Base-by-base conservation (phyloP, 2,888 invertebrate genomes). In the Cantharis rufa region DNA sequence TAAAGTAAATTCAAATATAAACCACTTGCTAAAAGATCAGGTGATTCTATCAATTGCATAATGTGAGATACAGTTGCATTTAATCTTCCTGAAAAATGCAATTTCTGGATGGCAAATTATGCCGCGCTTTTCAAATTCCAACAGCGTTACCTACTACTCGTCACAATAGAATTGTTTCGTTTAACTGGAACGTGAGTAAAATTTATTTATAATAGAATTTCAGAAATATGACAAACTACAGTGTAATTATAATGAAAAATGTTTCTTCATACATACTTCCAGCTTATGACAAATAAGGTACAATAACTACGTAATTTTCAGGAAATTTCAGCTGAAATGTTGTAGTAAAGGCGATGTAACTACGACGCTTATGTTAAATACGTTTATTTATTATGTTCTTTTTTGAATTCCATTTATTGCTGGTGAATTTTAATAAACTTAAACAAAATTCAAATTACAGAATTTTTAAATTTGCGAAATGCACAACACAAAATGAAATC, bases 121-220 rank as follows among this genome's bases (percentile, higher is more conserved):
- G 48, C 48, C 48, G n/a, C n/a, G n/a, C 48, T 48, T n/a, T 48
- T 48, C 13, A 48, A 73, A 77, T 73, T 73, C 74, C 62, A 77
- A 48, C 62, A 71, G 48, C 27, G 73, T 71, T 77, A 77, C 72
- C 76, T 76, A 72, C 64, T 63, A 72, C 24, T 70, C 66, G 73
- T 70, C 76, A 76, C 76, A 76, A 77, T 69, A 74, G 68, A 74
- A 77, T 74, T 74, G 74, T 74, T 74, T 72, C 74, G 74, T 77
- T 75, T 77, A 75, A 77, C 69, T 70, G 69, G 61, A 72, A 72
- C 77, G 72, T 72, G 77, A 77, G 75, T 32, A 75, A 77, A 77
- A 77, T 74, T 75, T 69, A 77, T 77, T 77, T 74, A 72, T 70
- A 64, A 74, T 66, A 73, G 68, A 72, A 62, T 71, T 63, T 32